A percentile compares a stretch with the other conserved stretches of the same genome.
These are phyloP conservation scores for Cheumatopsyche charites DNA, from an alignment of 1,140 invertebrate genomes.

Conservation along the genomic window DNA sequence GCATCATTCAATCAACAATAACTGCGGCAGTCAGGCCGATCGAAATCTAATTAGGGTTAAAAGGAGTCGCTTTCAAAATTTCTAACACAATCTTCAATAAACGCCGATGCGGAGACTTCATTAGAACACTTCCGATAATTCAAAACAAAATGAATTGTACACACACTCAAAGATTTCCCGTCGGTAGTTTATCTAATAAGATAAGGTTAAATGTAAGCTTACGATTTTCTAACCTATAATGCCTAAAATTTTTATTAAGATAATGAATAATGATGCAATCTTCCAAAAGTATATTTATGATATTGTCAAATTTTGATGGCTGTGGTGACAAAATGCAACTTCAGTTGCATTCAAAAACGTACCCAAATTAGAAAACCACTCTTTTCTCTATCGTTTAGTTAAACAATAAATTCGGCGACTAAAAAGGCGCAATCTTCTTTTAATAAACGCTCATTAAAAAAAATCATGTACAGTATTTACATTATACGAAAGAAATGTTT, in stretches of 20 bases:
- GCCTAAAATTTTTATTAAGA: conserved; percentile 7
- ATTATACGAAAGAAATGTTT: neutral
- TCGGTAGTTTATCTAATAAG: conserved; percentile 6
- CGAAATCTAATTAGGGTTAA: conserved; percentile 38
- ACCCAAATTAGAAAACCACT: no score
- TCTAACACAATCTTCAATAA: conserved; percentile 31
- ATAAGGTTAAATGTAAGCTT: no score
- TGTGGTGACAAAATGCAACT: conserved; percentile 18
- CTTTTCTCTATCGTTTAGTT: no score
- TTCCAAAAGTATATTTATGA: conserved; percentile 13
- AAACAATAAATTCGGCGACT: no score
- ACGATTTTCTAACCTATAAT: conserved; percentile 9
- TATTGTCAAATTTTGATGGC: conserved; percentile 5
- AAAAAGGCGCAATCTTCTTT: no score
- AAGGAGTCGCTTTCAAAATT: conserved; percentile 37
- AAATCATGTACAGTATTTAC: conserved; percentile 15
- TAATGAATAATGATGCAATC: neutral
- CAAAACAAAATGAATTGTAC: neutral
- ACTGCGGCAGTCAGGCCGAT: conserved; percentile 34
- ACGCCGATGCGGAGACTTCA: neutral
- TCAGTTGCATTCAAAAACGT: conserved; percentile 5
- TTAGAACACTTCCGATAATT: neutral
- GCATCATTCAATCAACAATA: conserved; percentile 35
- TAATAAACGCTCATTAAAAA: neutral
- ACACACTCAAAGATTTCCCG: neutral